Evolutionary conservation across 2,113 vertebrate species (phyloP).

Genomic region (Chlorodrepanis virens): DNA sequence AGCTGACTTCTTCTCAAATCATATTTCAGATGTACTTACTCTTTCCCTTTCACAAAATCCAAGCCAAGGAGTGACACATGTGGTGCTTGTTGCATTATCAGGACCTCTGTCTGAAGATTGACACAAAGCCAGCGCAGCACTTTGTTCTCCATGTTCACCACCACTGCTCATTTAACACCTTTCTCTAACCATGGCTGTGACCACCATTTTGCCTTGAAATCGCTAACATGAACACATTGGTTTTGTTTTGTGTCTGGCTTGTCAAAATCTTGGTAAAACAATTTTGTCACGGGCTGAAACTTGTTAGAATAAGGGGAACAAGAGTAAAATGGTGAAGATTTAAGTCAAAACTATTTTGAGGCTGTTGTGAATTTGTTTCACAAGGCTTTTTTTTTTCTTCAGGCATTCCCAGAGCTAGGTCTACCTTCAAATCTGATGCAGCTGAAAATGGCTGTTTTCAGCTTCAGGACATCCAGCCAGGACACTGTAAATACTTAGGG

Average conservation of each 20-base stretch:
- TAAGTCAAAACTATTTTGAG: background rate
- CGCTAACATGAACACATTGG: background rate
- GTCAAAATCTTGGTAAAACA: background rate
- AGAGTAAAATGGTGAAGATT: background rate
- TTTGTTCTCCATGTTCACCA: background rate
- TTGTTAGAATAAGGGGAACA: background rate
- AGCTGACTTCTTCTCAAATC: background rate
- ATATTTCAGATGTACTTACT: background rate
- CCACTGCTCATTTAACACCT: background rate
- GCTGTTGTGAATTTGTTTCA: background rate
- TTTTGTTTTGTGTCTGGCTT: background rate
- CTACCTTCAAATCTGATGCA: background rate
- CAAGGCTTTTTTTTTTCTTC: background rate
- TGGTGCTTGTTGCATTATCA: background rate
- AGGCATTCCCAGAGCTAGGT: background rate
- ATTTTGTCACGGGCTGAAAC: background rate
- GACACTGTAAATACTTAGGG: background rate
- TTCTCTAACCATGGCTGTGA: background rate
- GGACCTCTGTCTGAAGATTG: background rate
- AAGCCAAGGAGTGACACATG: background rate
- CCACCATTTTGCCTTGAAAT: background rate
- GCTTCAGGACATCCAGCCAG: background rate
- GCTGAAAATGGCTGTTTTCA: background rate
- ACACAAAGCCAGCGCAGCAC: background rate
- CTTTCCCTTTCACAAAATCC: background rate